Base-by-base conservation (phyloP, 2,888 invertebrate genomes). In the Eurytoma californica region DNA sequence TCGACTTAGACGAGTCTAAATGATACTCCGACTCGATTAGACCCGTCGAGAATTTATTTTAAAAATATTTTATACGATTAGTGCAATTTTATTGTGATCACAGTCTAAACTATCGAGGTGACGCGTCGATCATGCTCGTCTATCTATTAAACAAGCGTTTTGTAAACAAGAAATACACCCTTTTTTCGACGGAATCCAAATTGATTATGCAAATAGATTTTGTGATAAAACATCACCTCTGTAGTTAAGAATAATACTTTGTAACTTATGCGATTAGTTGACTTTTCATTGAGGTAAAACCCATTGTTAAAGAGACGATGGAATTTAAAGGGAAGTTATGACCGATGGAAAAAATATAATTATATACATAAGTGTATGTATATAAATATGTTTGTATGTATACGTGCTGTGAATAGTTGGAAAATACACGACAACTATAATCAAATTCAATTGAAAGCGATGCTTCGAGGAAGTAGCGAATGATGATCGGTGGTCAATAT, bases 381-480 rank as follows among this genome's bases (percentile, higher is more conserved):
- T 30, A 4, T 30, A 4, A 30, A 30, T 30, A 30, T n/a, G n/a
- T 30, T 30, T 30, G 30, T 4, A 4, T 30, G 30, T 30, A 30
- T 30, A 30, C 30, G 30, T 85, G 85, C 85, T 86, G 85, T 86
- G 85, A 86, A 84, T 84, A 85, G 81, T 76, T 69, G 75, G 60
- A 75, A 80, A 81, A 80, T 80, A 75, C 24, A 83, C 69, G 72
- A 77, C 67, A 61, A 79, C 75, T n/a, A n/a, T 82, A 69, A 55
- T 77, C 66, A 57, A 70, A 75, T 77, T 79, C 55, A 74, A 69
- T 60, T 72, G 63, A 72, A 68, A 53, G 30, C n/a, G n/a, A n/a
- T n/a, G n/a, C n/a, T n/a, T n/a, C 57, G 47, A 58, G 3, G 65
- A 68, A 58, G 55, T 61, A 28, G 39, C 57, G 20, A 74, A 76